Evolutionary conservation across 2,113 vertebrate species (phyloP), one percentile per base, ranked within the genome.

Genomic region (Suncus etruscus): DNA sequence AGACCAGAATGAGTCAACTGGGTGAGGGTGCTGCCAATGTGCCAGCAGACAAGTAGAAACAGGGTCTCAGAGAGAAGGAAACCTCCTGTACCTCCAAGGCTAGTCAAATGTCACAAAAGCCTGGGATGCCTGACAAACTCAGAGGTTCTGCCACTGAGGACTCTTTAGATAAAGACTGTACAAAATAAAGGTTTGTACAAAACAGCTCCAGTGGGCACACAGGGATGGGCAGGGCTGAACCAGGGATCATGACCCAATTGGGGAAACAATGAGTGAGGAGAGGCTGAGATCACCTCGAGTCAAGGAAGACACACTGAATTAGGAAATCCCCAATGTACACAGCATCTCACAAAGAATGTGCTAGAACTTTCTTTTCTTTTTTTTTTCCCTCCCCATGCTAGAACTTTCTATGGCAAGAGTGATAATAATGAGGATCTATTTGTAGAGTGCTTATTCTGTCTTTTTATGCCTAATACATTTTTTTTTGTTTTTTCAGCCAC

Each of bases 1-100:
- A 94, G 69, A 92, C 54, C 54, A 39, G 51, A 81, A 10, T 96
- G 95, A 96, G 89, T 96, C 96, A 96, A 81, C 88, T 5, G 54
- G 45, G 50, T 51, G 51, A 88, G 50, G 24, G 12, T 29, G 72
- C 86, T 93, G 86, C 88, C 86, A 90, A 85, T 48, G 24, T n/a
- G 47, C 45, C 78, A 39, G 39, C 85, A 83, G 90, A 87, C 88
- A 86, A 79, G 50, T 32, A 63, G 90, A 85, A 91, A 76, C 29
- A 0, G 0, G 39, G 66, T 11, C 32, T 39, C 25, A 51, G 61
- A n/a, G 78, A 77, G 27, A 76, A 93, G 74, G 61, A 72, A 82
- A 45, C 54, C 45, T 89, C 70, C 39, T 68, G 39, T 0, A 0
- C 27, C 73, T 63, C 39, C 50, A 11, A 50, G 39, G 76, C 61